A percentile compares a stretch with the other conserved stretches of the same genome.
phyloP scores from a whole-genome alignment of 2,113 vertebrate genomes.

The Macaca fascicularis region T2T-MFA8v1.1 NC_088387.1:118567501-118568000 shows the following conservation, averaged over 20 bases:
- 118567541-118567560: background rate
- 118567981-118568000: background rate
- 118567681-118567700: background rate
- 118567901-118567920: too few species aligned
- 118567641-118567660: background rate
- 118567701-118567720: background rate
- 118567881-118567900: background rate
- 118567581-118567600: background rate
- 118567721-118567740: background rate
- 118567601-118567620: background rate
- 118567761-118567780: background rate
- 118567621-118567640: background rate
- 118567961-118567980: background rate
- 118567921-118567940: background rate
- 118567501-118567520: background rate
- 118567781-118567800: background rate
- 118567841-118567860: too few species aligned
- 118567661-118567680: background rate
- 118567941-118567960: background rate
- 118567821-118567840: background rate
- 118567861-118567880: background rate
- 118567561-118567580: fast-evolving
- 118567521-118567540: fast-evolving
- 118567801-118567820: background rate
- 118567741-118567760: background rate